These are phyloP conservation scores for Osmerus eperlanus DNA, from an alignment of 2,113 vertebrate genomes.

Conservation along the genomic window DNA sequence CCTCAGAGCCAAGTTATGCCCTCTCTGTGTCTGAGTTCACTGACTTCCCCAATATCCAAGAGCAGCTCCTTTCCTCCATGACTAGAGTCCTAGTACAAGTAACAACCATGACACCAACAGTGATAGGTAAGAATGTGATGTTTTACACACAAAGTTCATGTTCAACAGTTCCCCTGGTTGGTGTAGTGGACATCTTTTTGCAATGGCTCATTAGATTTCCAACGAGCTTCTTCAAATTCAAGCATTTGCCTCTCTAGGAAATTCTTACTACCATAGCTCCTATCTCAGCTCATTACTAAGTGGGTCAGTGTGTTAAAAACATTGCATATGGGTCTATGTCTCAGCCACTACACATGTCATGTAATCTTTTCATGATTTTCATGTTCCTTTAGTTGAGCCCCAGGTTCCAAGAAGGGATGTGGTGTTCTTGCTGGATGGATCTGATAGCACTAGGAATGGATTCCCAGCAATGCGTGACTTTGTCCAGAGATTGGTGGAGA, in stretches of 20 bases:
- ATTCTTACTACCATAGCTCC: too few relatives aligned
- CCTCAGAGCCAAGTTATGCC: conserved; percentile 1
- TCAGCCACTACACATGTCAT: conserved; percentile 1
- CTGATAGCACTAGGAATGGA: conserved; percentile 39
- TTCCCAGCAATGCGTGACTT: conserved; percentile 77
- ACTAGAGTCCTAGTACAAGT: neutral
- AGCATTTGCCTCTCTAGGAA: too few relatives aligned
- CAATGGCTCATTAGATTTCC: too few relatives aligned
- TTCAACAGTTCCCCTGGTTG: too few relatives aligned
- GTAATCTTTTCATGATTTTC: neutral
- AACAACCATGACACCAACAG: neutral
- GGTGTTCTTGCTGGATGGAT: conserved; percentile 42
- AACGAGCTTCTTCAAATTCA: too few relatives aligned
- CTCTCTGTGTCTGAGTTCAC: neutral
- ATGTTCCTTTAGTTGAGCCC: conserved; percentile 8
- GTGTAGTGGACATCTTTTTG: too few relatives aligned
- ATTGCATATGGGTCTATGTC: too few relatives aligned
- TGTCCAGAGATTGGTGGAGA: conserved; percentile 44
- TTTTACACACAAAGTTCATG: neutral
- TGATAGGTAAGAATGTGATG: conserved; percentile 18
- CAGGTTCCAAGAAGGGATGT: conserved; percentile 18
- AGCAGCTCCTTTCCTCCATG: conserved; percentile 27
- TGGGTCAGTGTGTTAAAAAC: too few relatives aligned
- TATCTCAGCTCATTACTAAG: too few relatives aligned
- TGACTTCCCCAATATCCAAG: neutral